Percentiles rank a stretch among this genome's conserved stretches.
Evolutionary conservation across 1,140 invertebrate species (phyloP).

Genomic region (Brachionus paranguensis): DNA sequence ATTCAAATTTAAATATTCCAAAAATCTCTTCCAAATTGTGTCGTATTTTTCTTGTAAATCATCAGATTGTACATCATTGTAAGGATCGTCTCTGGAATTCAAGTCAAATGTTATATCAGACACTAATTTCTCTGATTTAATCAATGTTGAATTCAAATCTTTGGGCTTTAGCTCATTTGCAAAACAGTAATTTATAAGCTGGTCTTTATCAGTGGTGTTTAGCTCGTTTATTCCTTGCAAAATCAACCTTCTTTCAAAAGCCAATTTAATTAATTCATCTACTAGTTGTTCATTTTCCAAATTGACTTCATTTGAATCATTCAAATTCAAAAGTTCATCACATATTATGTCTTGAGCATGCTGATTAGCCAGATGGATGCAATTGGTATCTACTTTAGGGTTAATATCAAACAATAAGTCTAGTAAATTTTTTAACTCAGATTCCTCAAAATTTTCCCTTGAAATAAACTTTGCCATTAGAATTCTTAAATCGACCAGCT

Average conservation of each 20-base stretch:
- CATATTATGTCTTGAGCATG: not conserved
- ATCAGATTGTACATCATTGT: not conserved
- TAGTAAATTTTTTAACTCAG: slow-evolving; percentile 4
- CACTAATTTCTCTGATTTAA: not conserved
- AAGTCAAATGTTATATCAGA: not conserved
- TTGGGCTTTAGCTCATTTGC: not conserved
- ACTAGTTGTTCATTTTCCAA: slow-evolving; percentile 41
- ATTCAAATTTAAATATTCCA: slow-evolving; percentile 45
- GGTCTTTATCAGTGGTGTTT: not conserved
- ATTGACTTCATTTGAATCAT: not conserved
- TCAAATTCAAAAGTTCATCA: not conserved
- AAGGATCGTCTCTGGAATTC: not conserved
- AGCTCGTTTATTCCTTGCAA: slow-evolving; percentile 41
- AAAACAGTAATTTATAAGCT: not conserved
- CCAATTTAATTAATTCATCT: slow-evolving; percentile 41
- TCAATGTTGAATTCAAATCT: not conserved
- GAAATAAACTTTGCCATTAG: slow-evolving; percentile 43
- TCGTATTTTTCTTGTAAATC: slow-evolving; percentile 43
- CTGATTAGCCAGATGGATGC: not conserved
- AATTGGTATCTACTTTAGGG: slow-evolving; percentile 42
- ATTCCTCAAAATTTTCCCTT: slow-evolving; percentile 39
- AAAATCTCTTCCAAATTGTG: slow-evolving; percentile 46
- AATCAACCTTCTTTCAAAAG: slow-evolving; percentile 43
- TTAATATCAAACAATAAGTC: slow-evolving; percentile 44
- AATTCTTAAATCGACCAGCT: slow-evolving; percentile 47